Evolutionary conservation across 2,888 invertebrate species (phyloP), one percentile per base, ranked within the genome.

Genomic region (Bhutanitis thaidina): DNA sequence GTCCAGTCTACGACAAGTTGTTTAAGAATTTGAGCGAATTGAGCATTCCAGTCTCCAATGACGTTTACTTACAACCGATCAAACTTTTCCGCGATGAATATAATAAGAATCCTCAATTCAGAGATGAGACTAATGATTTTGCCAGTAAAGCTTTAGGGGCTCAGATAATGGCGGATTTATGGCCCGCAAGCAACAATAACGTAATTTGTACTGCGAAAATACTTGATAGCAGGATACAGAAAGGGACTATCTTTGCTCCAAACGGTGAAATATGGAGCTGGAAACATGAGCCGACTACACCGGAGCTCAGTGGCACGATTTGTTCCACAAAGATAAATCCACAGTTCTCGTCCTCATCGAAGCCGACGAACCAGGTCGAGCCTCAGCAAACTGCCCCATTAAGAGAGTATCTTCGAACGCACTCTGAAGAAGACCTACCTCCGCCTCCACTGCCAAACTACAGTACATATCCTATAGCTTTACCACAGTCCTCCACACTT

Each of bases 1-100:
- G 91, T 0, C 91, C 91, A 0, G 89, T 91, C 29, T 92, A 92
- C 57, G 91, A 92, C 54, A 91, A 90, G 58, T 71, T 92, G 3
- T 84, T 92, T 51, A 90, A 89, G 52, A 84, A 90, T 54, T 70
- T 92, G 20, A 84, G 80, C 38, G 90, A 90, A 35, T 80, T 91
- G 47, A 90, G 90, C 55, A 85, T 92, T 56, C 80, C 90, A 0
- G 80, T 90, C 15, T 74, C 77, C 3, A 80, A 86, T 60, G 92
- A 92, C 61, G 89, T 90, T 13, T 80, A 92, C 49, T 64, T 92
- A 40, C 82, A 88, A 53, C 92, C 92, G 1, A 86, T 92, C 8
- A 90, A 91, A 59, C 72, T 86, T 1, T 87, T 92, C 60, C 80
- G 92, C 10, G 85, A 91, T 9, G 91, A 91, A 60, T 84, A 91